Evolutionary conservation across 2,888 invertebrate genomes (phyloP), one percentile per base, ranked within the genome.

Genomic region (Argyra leucocephala): DNA sequence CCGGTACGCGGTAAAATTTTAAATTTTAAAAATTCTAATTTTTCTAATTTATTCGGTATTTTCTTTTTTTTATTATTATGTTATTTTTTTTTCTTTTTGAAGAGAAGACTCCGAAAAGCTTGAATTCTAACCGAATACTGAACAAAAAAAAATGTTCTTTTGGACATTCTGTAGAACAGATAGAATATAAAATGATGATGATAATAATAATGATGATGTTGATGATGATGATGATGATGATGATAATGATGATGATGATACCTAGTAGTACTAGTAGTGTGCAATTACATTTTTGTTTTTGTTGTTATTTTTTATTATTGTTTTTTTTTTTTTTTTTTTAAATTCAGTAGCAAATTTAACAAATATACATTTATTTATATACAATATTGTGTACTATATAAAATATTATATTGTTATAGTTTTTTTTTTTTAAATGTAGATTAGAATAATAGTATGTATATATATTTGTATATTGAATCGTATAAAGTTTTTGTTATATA

Each of bases 81-180:
- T 10, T 7, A 31, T 48, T 48, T 48, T 48, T 18, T 48, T 48
- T 6, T 48, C n/a, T 48, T 48, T 31, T 9, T 48, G n/a, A 18
- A 48, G 48, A 48, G 3, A 18, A 9, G 18, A 48, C 48, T 48
- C 48, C 48, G 48, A 48, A 48, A 48, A 48, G 48, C 48, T 48
- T 48, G 48, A 48, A 48, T 48, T 48, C 48, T 48, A 48, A 48
- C 48, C 15, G 48, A 48, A 48, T 48, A 48, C 48, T 48, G 18
- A 48, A 48, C 12, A 48, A 48, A 48, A 31, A 31, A 48, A 48
- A 12, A 15, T 48, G 48, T 48, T 48, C 48, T 48, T 48, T 48
- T 48, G 48, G 48, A 48, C 48, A 48, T 48, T 48, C 15, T 15
- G 48, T 48, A 48, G 48, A 48, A 48, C 48, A 48, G 15, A 31